Conservation (phyloP, 2,797 vertebrate genomes). For the Melanitta fusca region DNA sequence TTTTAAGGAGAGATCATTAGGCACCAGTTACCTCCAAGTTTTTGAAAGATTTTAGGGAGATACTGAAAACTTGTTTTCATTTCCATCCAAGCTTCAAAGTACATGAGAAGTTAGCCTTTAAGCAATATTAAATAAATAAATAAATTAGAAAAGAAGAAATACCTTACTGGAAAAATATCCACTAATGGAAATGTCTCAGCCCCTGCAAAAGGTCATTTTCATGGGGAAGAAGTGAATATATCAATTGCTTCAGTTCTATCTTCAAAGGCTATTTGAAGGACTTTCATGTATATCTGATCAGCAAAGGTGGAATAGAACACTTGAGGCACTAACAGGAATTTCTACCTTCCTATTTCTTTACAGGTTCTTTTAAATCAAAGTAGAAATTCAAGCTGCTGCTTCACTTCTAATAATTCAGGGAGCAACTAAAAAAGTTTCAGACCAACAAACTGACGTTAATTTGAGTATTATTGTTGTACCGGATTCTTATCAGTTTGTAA, state of each 20-base stretch:
- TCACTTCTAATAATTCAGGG: not conserved
- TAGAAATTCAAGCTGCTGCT: not conserved
- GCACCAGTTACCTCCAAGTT: not conserved
- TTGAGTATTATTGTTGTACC: not conserved
- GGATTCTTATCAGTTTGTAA: not conserved
- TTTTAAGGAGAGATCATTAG: not conserved
- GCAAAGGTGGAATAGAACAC: not conserved
- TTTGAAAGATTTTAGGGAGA: not conserved
- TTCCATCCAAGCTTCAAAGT: not conserved
- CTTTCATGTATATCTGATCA: constrained; percentile 49
- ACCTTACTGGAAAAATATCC: not conserved
- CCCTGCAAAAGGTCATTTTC: constrained; percentile 8
- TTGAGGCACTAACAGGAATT: not conserved
- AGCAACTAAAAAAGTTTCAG: not conserved
- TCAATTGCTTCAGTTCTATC: not conserved
- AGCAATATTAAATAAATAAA: not conserved
- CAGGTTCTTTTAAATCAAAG: not conserved
- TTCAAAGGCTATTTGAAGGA: constrained; percentile 48
- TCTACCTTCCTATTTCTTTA: not conserved
- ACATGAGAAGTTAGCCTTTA: not conserved
- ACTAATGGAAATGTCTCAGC: not conserved
- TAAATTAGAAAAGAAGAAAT: not conserved
- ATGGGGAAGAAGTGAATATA: not conserved
- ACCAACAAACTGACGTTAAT: not conserved
- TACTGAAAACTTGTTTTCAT: not conserved